Evolutionary conservation across 2,797 vertebrate genomes (phyloP), one percentile per base, ranked within the genome.

Genomic region (Anguilla marmorata): DNA sequence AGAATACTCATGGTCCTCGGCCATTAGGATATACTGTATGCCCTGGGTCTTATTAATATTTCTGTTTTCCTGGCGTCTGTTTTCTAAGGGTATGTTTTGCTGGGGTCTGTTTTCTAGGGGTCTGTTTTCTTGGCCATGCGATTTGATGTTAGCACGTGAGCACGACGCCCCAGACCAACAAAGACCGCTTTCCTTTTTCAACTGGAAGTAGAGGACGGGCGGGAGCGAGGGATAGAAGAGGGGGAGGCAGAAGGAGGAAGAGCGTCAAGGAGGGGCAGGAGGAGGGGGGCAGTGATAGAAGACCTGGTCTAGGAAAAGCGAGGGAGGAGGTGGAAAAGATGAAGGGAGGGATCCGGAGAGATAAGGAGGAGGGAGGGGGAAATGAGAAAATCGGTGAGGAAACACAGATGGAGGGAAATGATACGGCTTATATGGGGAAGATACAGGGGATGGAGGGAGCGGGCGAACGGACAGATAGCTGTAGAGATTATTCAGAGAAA

Each of bases 111-210:
- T 37, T 37, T 37, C 37, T 2, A 58, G 30, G 24, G 56, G 11
- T 83, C 80, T 66, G 84, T 84, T 72, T 84, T 85, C 52, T 52
- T 37, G 80, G 27, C 83, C 83, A 8, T 85, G 60, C 84, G 63
- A 63, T 21, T 58, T 24, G 48, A 66, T 45, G 63, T 85, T 85
- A 63, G 66, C 45, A 84, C 58, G 58, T 72, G 87, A 30, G 48
- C 52, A 63, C 54, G 45, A 85, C 27, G 33, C 50, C 19, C 87
- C 87, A 74, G 45, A 88, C 82, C 83, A 88, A 19, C 66, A 58
- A 74, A 74, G 82, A 30, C 63, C 63, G 69, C 45, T 74, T 88
- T 66, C 69, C 72, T 88, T 66, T 16, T 85, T 85, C 87, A 85
- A 88, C 84, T 88, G 87, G 87, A 60, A 84, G n/a, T 14, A 12